Base-by-base conservation (phyloP, 2,113 vertebrate species). In the Megaceryle torquata region DNA sequence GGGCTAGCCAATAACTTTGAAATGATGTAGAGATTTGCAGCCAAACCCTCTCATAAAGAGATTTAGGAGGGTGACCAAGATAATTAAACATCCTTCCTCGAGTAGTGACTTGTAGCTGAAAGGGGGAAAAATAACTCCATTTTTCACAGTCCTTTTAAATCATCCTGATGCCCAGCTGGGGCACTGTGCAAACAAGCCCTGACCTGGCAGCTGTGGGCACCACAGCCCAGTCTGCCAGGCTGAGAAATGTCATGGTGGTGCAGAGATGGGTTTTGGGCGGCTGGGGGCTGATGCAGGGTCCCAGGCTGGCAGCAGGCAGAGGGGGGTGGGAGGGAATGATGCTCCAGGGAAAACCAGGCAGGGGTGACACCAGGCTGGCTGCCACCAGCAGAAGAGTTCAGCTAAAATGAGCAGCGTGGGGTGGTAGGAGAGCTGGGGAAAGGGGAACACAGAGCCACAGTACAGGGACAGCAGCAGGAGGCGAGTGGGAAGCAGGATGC, bases 41-140 rank as follows among this genome's bases (percentile, higher is more conserved):
- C 93, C 97, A 95, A 97, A 95, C 89, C 91, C 92, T 93, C 90
- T 97, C 90, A 96, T 97, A 95, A 96, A 97, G 91, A 98, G 97
- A 97, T 97, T 97, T 97, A 97, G 80, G 94, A 97, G 93, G 93
- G 92, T 93, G 92, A 95, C 91, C 44, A 86, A 97, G 94, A 97
- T 95, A 97, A 97, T 97, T 97, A 97, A 97, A 96, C 94, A 94
- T 93, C 92, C 60, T 96, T 97, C 82, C 90, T 85, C 3, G 5
- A 95, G 93, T 96, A 97, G 97, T 97, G 97, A 97, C 97, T 97
- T 83, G 93, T 69, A 91, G 84, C 91, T 91, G 95, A 97, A 97
- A 86, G 67, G 59, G 74, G 93, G 57, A 91, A 93, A 96, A 97
- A 96, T 96, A 96, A 97, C 84, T 95, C 82, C 93, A 93, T 96